phyloP scores from a whole-genome alignment of 2,797 vertebrate species.

The Brotula barbata region DNA sequence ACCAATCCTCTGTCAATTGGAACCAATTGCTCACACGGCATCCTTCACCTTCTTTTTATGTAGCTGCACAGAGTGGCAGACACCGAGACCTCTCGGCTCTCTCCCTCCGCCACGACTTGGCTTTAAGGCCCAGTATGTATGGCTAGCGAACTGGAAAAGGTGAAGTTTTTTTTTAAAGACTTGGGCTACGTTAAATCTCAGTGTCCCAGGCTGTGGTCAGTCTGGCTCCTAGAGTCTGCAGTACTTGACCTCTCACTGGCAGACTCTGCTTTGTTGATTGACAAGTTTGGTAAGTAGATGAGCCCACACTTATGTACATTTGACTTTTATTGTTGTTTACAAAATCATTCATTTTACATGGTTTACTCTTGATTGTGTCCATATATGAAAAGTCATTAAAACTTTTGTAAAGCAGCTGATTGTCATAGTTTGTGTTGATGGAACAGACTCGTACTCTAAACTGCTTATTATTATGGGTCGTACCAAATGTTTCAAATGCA shows the following conservation, averaged over 20 bases:
- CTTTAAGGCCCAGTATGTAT: constrained; percentile 74
- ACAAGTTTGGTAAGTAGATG: constrained; percentile 55
- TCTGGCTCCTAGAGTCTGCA: constrained; percentile 73
- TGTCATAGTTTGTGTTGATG: constrained; percentile 6
- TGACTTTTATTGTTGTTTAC: constrained; percentile 21
- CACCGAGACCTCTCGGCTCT: constrained; percentile 73
- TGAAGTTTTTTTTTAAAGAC: constrained; percentile 67
- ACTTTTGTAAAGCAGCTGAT: constrained; percentile 1
- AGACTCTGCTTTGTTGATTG: constrained; percentile 66
- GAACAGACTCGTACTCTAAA: neutral
- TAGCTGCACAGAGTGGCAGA: constrained; percentile 70
- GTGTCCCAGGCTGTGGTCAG: constrained; percentile 69
- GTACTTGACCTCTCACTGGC: constrained; percentile 64
- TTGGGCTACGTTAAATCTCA: constrained; percentile 60
- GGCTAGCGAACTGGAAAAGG: constrained; percentile 75
- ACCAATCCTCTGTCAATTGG: constrained; percentile 81
- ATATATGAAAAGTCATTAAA: neutral
- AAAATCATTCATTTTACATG: constrained; percentile 10
- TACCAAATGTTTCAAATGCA: constrained; percentile 4
- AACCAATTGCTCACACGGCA: constrained; percentile 80
- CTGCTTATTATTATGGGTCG: neutral
- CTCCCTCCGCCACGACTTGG: constrained; percentile 71
- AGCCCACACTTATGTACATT: constrained; percentile 21
- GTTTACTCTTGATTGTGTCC: constrained; percentile 3
- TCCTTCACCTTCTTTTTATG: constrained; percentile 78